phyloP scores from a whole-genome alignment of 2,797 vertebrate genomes.

The Kryptolebias ocellatus region DNA sequence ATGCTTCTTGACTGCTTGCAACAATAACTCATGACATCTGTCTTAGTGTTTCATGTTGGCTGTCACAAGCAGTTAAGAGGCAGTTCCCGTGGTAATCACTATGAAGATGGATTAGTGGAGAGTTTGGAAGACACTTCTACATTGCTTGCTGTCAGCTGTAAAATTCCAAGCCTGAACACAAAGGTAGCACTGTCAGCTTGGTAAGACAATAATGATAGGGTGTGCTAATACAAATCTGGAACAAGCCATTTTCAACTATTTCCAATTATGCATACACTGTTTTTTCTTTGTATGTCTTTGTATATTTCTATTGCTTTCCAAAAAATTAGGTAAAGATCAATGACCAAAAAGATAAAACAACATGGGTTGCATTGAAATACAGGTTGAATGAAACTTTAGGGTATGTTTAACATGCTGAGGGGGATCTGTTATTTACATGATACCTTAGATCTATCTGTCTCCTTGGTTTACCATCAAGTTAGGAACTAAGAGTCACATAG shows the following conservation, averaged over 20 bases:
- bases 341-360: conserved; percentile 18
- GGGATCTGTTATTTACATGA: conserved; percentile 35
- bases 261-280: neutral
- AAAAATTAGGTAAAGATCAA: conserved; percentile 1
- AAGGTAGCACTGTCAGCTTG: conserved; percentile 52
- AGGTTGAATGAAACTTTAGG: conserved; percentile 28
- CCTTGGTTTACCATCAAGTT: conserved; percentile 40
- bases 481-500: conserved; percentile 31
- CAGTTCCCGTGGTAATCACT: conserved; percentile 61
- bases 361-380: conserved; percentile 2
- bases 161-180: conserved; percentile 56
- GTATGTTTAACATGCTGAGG: conserved; percentile 24
- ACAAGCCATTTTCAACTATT: conserved; percentile 25
- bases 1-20: conserved; percentile 65
- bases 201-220: conserved; percentile 23
- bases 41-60: conserved; percentile 68
- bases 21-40: conserved; percentile 78
- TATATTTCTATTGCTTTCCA: conserved; percentile 24
- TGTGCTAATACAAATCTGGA: conserved; percentile 23
- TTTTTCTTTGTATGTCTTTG: neutral
- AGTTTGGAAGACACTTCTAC: conserved; percentile 62
- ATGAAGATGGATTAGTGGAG: conserved; percentile 62
- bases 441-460: conserved; percentile 46
- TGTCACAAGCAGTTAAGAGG: conserved; percentile 70
- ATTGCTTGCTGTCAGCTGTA: conserved; percentile 57